Conservation (phyloP, 2,113 vertebrate genomes). For the Brevimyrus niger region DNA sequence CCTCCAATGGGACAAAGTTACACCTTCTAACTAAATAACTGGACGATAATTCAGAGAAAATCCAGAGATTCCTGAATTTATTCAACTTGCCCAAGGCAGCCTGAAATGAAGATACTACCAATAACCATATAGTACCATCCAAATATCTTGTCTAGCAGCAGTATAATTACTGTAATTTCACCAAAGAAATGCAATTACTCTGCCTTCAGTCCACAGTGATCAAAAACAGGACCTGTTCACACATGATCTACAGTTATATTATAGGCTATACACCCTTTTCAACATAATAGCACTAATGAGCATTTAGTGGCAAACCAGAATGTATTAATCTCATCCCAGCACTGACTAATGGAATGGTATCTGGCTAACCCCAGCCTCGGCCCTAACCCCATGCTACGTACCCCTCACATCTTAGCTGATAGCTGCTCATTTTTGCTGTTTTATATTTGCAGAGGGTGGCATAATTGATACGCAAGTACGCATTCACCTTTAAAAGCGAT, state of each 20-base stretch:
- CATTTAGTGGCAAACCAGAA: background rate
- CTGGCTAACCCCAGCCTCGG: background rate
- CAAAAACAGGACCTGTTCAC: conserved; percentile 3
- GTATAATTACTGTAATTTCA: conserved; percentile 35
- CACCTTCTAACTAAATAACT: background rate
- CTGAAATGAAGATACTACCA: conserved; percentile 5
- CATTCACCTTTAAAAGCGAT: too few species aligned
- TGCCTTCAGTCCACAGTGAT: conserved; percentile 15
- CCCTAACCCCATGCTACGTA: background rate
- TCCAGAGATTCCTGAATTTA: background rate
- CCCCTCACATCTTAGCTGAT: background rate
- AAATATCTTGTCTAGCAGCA: conserved; percentile 17
- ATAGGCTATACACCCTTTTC: background rate
- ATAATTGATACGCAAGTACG: too few species aligned
- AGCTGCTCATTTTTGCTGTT: background rate
- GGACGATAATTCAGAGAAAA: background rate
- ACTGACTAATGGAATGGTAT: background rate
- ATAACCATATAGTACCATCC: conserved; percentile 14
- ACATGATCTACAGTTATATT: background rate
- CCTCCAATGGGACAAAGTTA: background rate
- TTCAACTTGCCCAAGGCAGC: background rate
- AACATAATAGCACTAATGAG: background rate
- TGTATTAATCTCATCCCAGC: background rate
- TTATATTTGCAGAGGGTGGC: too few species aligned
- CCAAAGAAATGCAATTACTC: conserved; percentile 31